Conservation (phyloP, 92 coral and sea anemone genomes). For the Pocillopora meandrina region DNA sequence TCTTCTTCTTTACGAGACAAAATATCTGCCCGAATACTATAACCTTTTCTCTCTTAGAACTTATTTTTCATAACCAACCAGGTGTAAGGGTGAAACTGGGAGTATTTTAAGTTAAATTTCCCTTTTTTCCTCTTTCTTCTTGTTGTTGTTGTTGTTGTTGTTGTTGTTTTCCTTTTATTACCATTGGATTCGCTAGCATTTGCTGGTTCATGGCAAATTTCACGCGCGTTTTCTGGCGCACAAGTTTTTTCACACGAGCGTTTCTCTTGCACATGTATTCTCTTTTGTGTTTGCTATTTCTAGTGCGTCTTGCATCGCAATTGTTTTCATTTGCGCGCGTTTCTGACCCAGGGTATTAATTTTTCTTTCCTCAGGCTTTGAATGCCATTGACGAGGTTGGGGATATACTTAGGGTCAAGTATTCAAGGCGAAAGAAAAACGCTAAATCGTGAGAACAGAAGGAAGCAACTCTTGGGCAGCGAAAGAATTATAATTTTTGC, state of each 20-base stretch:
- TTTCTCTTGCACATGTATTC: too few species aligned
- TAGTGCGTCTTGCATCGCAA: neutral
- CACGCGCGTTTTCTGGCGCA: too few species aligned
- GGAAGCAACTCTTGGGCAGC: neutral
- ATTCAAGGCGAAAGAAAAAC: constrained; percentile 25
- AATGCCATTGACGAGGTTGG: constrained; percentile 56
- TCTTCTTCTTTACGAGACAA: neutral
- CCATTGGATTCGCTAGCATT: too few species aligned
- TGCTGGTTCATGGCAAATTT: too few species aligned
- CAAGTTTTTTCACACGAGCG: too few species aligned
- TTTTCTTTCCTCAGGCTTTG: constrained; percentile 37
- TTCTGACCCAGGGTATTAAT: neutral
- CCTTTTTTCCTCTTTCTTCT: neutral
- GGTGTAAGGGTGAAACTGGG: neutral
- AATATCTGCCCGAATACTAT: too few species aligned
- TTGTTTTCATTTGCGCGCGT: neutral
- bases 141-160: neutral
- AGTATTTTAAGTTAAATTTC: neutral
- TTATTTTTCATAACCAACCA: neutral
- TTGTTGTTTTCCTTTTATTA: neutral
- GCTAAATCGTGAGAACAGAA: neutral
- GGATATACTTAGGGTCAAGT: constrained; percentile 53
- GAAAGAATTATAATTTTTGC: neutral
- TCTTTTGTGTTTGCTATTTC: neutral
- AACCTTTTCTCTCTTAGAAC: neutral